phyloP scores from a whole-genome alignment of 2,888 invertebrate species.

The Drosophila borborema region DNA sequence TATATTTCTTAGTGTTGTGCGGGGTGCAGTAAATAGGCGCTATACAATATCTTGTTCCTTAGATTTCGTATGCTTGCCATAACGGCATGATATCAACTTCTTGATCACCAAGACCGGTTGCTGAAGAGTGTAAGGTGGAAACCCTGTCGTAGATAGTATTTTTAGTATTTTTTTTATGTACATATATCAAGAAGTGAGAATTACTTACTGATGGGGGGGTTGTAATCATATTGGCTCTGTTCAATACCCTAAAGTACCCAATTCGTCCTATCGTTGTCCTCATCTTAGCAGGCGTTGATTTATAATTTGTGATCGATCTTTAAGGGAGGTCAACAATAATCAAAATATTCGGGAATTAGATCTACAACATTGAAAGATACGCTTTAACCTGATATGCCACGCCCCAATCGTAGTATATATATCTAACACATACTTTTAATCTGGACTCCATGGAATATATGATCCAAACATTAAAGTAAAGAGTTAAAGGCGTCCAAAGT shows the following conservation, averaged over 20 bases:
- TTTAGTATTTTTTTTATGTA: too few species aligned
- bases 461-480: too few species aligned
- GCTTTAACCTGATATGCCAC: too few species aligned
- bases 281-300: too few species aligned
- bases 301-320: too few species aligned
- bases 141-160: background rate
- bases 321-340: too few species aligned
- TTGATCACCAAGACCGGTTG: background rate
- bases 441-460: too few species aligned
- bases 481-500: too few species aligned
- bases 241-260: slow-evolving; percentile 6
- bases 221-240: slow-evolving; percentile 1
- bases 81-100: background rate
- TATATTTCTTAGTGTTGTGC: slow-evolving; percentile 38
- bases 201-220: background rate
- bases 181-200: background rate
- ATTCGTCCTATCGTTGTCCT: slow-evolving; percentile 35
- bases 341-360: too few species aligned
- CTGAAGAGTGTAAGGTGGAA: background rate
- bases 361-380: too few species aligned
- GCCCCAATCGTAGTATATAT: too few species aligned
- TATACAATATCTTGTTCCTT: slow-evolving; percentile 59
- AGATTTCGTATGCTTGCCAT: slow-evolving; percentile 23
- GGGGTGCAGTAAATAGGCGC: slow-evolving; percentile 31
- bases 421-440: too few species aligned